Conservation (phyloP, 2,113 vertebrate genomes). For the Anoura caudifer region DNA sequence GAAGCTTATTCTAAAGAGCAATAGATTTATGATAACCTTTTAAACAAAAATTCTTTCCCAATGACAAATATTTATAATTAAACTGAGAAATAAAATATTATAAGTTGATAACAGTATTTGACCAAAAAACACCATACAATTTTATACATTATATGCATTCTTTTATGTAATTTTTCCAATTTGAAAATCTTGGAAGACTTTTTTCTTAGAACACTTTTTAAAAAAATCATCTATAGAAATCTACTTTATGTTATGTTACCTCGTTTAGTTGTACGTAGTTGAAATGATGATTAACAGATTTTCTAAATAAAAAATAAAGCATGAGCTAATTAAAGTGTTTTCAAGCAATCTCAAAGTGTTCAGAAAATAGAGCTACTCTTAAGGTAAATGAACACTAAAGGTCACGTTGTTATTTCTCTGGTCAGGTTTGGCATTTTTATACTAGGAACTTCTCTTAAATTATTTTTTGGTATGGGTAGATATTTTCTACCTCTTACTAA, state of each 20-base stretch:
- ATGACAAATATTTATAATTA: constrained; percentile 21
- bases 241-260: neutral
- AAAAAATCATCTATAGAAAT: neutral
- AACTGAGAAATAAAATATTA: constrained; percentile 28
- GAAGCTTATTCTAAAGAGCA: constrained; percentile 15
- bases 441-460: neutral
- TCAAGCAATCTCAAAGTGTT: neutral
- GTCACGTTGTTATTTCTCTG: neutral
- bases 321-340: neutral
- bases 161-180: constrained; percentile 3
- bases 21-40: constrained; percentile 16
- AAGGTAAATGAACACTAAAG: neutral
- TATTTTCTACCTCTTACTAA: neutral
- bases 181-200: constrained; percentile 24
- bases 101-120: neutral
- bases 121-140: neutral
- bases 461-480: neutral
- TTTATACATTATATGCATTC: neutral
- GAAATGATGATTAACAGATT: neutral
- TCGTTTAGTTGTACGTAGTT: neutral
- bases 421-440: neutral
- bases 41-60: constrained; percentile 23
- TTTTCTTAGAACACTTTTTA: neutral
- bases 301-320: constrained; percentile 16
- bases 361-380: neutral